Base-by-base conservation (phyloP, 2,797 vertebrate species). In the Heteromormyrus szaboi region DNA sequence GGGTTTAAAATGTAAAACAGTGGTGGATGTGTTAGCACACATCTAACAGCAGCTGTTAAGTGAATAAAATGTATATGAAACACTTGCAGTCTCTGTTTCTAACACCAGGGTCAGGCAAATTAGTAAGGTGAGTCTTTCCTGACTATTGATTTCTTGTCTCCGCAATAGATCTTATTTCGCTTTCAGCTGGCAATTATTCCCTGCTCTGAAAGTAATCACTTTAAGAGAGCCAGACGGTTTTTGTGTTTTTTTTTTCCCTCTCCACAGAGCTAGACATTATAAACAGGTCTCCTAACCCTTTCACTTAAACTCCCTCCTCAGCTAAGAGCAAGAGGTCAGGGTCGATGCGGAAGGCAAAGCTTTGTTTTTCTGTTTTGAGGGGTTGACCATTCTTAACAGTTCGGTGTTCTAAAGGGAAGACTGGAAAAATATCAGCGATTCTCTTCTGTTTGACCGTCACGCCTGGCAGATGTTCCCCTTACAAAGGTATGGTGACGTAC, bases 131-230 rank as follows among this genome's bases (percentile, higher is more conserved):
- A 89, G 88, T 72, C 72, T 72, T 85, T 88, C 48, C 79, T 48
- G 79, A 62, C 12, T 86, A 91, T 91, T 91, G 90, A 89, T 91
- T 91, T 91, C 87, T 89, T 84, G 87, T 89, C 79, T 87, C 85
- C 72, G 17, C 59, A 89, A 87, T 89, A 90, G 90, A 91, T 92
- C 90, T 92, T 88, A 86, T 89, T 90, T 89, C 86, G 86, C 88
- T 91, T 90, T 91, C 88, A 90, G 84, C 25, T 87, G 88, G 86
- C 90, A 88, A 88, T 91, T 89, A 90, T 89, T 90, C 89, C 88
- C 85, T 76, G 89, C 90, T 79, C 88, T 89, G 85, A 88, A 90
- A 89, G 90, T 92, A 92, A 92, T 91, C 89, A 90, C 89, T 91
- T 91, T 90, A 25, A 44, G 54, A 88, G 54, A 89, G 65, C 68